Base-by-base conservation (phyloP, 2,888 invertebrate species). In the Aphrophora alni region DNA sequence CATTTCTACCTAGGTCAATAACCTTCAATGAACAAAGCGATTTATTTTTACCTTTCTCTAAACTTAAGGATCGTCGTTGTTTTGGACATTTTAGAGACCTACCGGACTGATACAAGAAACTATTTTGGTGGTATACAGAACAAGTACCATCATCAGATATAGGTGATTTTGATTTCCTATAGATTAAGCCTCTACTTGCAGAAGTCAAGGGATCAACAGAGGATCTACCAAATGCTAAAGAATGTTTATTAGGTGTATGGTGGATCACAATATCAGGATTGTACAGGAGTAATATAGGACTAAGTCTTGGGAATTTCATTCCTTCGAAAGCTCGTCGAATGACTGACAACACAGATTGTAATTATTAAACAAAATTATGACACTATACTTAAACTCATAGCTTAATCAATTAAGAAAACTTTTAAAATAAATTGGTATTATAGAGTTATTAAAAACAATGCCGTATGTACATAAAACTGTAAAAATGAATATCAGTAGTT, bases 231-330 rank as follows among this genome's bases (percentile, higher is more conserved):
- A 73, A 78, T 14, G 51, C 27, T 73, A 72, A 21, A 26, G 38
- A n/a, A 25, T 44, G 44, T 21, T 21, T n/a, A 3, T 21, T 59
- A 59, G 59, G 59, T 21, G 59, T 59, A 7, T 21, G 59, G 10
- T 59, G 59, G 21, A 59, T 21, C 10, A 78, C 24, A n/a, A 73
- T 27, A 24, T 78, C 78, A 51, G 78, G 78, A 73, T 78, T 25
- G 51, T 44, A 44, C 21, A 78, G 78, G 51, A 78, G 73, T 14
- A 78, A 73, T 72, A 78, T 73, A 5, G 78, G 78, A 26, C 78
- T 78, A 38, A 78, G 78, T 44, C 78, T 25, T 12, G 78, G 78
- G 59, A 78, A 78, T 27, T 73, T 78, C 51, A 78, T 24, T 27
- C 73, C 73, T 72, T 44, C 28, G 25, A 78, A 59, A 24, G 73